Base-by-base conservation (phyloP, 2,113 vertebrate species). In the Perca schrenkii region DNA sequence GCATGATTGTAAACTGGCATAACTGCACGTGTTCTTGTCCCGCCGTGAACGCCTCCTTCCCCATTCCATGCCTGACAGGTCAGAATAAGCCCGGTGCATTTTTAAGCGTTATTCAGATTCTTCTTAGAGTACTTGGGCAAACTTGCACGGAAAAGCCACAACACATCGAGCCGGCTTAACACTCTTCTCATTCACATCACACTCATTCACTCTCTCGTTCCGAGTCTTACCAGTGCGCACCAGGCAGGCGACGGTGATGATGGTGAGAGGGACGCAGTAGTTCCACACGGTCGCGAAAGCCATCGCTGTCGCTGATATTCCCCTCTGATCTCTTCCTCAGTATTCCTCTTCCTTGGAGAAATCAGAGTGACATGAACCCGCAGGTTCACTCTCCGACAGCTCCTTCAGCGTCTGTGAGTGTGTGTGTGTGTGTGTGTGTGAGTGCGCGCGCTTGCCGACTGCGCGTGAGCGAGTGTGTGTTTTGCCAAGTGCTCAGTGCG, bases 301-400 rank as follows among this genome's bases (percentile, higher is more conserved):
- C 95, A 96, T 96, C 50, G 66, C 74, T 53, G 89, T 56, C 52
- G 88, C 69, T 75, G 88, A 67, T 93, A 92, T 85, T 89, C 83
- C 92, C 64, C 77, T 65, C 66, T 49, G 58, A 65, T 80, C 62
- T 86, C 65, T 85, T 82, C 63, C 36, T 85, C 79, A 46, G 82
- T 94, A 94, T 94, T 95, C 95, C 94, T 92, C 90, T 91, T 93
- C 89, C 88, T 83, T 50, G 87, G 75, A 80, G 84, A 85, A 89
- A 90, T 88, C 81, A 92, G 80, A 74, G 84, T 85, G 87, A 90
- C 91, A 91, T 87, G 91, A 93, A 93, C 90, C 85, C 90, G 89
- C 82, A 92, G 92, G 93, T 93, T 86, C 92, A 89, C 86, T 87
- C 88, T 86, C 83, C 84, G 69, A 75, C 89, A 57, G 90, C 84